These are phyloP conservation scores for Xestia xanthographa DNA, from an alignment of 2,888 invertebrate genomes.

Conservation along the genomic window DNA sequence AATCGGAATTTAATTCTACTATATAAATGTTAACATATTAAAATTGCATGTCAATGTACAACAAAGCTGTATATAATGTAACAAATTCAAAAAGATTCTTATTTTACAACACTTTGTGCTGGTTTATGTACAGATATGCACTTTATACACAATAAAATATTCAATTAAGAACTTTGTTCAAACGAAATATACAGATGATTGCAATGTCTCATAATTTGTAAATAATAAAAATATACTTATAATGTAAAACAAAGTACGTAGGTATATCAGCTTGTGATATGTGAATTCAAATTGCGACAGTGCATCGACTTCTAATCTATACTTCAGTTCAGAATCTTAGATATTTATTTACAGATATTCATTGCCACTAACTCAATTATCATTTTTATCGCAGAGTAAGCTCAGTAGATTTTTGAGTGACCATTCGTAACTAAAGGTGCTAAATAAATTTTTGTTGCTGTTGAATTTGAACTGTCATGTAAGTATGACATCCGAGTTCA, in stretches of 20 bases:
- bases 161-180: slow-evolving; percentile 85
- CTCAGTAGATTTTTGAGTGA: not conserved
- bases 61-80: slow-evolving; percentile 71
- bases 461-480: not conserved
- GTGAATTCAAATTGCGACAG: slow-evolving; percentile 63
- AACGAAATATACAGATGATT: slow-evolving; percentile 81
- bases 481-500: not conserved
- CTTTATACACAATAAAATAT: slow-evolving; percentile 72
- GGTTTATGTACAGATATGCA: slow-evolving; percentile 77
- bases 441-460: not conserved
- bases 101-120: slow-evolving; percentile 84
- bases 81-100: slow-evolving; percentile 71
- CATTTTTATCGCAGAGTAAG: not conserved
- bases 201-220: slow-evolving; percentile 63
- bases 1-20: slow-evolving; percentile 59
- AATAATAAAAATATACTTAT: slow-evolving; percentile 64
- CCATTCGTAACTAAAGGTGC: not conserved
- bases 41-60: slow-evolving; percentile 78
- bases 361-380: slow-evolving; percentile 3
- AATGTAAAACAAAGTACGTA: slow-evolving; percentile 54
- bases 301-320: slow-evolving; percentile 46
- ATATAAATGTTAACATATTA: slow-evolving; percentile 69
- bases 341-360: not conserved
- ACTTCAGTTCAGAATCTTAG: slow-evolving; percentile 30
- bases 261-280: slow-evolving; percentile 67